Base-by-base conservation (phyloP, 2,113 vertebrate genomes). In the Coptodon bakossiorum region DNA sequence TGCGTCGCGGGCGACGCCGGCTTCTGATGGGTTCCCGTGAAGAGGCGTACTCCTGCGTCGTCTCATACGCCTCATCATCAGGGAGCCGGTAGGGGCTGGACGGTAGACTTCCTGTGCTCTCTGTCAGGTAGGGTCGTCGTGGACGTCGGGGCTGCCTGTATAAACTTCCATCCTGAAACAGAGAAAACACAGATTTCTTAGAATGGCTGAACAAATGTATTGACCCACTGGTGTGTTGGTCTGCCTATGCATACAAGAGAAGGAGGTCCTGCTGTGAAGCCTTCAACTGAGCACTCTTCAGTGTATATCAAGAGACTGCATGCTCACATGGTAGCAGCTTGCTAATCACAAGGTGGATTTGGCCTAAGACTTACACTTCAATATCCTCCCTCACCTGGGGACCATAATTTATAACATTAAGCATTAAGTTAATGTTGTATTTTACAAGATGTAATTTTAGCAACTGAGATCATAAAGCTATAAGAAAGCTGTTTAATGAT, bases 41-140 rank as follows among this genome's bases (percentile, higher is more conserved):
- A 73, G 98, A 97, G 88, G 97, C 94, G 50, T 99, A 99, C 95
- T 99, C 98, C 95, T 99, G 98, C 2, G 98, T 99, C 3, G 98
- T 99, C 96, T 99, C 98, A 2, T 99, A 99, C 86, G 98, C 98
- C 52, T 99, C 98, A 1, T 99, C 98, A 76, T 99, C 98, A 0
- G 97, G 97, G 91, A 98, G 97, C 81, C 97, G 97, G 95, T 98
- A 98, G 53, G 98, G 98, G 93, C 98, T 99, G 93, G 98, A 98
- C 6, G 98, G 98, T 80, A 99, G 96, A 92, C 98, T 99, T 66
- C 98, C 98, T 81, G 98, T 97, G 96, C 98, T 98, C 94, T 99
- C 98, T 0, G 97, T 97, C 80, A 98, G 95, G 95, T 96, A 97
- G 13, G 95, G 94, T 73, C 95, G 93, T 27, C 95, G 91, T 1